Evolutionary conservation across 2,888 invertebrate genomes (phyloP).

Genomic region (Chaetoderma sp.): DNA sequence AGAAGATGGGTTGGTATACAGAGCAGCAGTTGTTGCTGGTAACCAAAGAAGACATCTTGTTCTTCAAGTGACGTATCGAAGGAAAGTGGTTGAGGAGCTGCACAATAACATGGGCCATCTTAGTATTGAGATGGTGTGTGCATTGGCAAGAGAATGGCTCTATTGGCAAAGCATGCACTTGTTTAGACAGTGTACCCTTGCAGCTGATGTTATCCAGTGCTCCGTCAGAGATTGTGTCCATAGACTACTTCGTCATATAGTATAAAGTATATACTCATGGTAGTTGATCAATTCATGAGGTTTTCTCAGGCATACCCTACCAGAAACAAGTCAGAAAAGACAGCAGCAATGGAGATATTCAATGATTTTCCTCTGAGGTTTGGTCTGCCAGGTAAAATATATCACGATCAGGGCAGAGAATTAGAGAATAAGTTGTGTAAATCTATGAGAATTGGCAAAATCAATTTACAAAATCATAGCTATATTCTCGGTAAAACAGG

Average conservation of each 20-base stretch:
- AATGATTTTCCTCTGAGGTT: constrained; percentile 16
- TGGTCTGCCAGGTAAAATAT: constrained; percentile 9
- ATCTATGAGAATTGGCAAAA: too few species aligned
- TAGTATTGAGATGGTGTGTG: constrained; percentile 8
- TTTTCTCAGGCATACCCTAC: constrained; percentile 20
- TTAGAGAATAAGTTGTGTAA: constrained; percentile 16
- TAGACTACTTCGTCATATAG: too few species aligned
- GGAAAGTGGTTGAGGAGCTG: constrained; percentile 6
- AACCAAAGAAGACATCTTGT: constrained; percentile 11
- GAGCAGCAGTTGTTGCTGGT: not conserved
- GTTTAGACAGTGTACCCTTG: not conserved
- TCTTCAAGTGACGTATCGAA: constrained; percentile 13
- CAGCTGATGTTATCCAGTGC: constrained; percentile 10
- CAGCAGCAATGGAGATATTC: constrained; percentile 16
- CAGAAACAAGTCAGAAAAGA: constrained; percentile 19
- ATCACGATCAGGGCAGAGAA: constrained; percentile 23
- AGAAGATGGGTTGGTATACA: not conserved
- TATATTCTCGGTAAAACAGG: too few species aligned
- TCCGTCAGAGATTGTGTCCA: constrained; percentile 16
- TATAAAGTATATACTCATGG: constrained; percentile 16
- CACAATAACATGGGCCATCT: constrained; percentile 26
- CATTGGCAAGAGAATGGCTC: constrained; percentile 19
- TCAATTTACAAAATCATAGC: too few species aligned
- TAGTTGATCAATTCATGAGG: constrained; percentile 21
- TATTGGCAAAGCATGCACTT: constrained; percentile 27